Evolutionary conservation across 2,113 vertebrate species (phyloP).

Genomic region (zebrafish (Danio rerio)): GRCz12tu NC_133190.1:47303001-47303500

Average conservation of each 20-base stretch:
- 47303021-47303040: too few species aligned
- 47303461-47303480: constrained; percentile 99
- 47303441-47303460: constrained; percentile 99
- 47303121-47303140: not conserved
- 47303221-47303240: constrained; percentile 30
- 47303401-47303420: constrained; percentile 99
- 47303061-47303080: too few species aligned
- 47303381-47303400: constrained; percentile 99
- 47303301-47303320: constrained; percentile 96
- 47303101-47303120: too few species aligned
- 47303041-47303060: too few species aligned
- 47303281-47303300: constrained; percentile 99
- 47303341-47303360: constrained; percentile 99
- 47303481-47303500: constrained; percentile 99
- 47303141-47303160: not conserved
- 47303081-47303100: too few species aligned
- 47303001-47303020: too few species aligned
- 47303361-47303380: constrained; percentile 98
- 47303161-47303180: not conserved
- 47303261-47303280: constrained; percentile 36
- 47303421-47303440: constrained; percentile 99
- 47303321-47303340: constrained; percentile 96
- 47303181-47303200: not conserved
- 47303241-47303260: constrained; percentile 1
- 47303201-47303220: constrained; percentile 4